phyloP scores from a whole-genome alignment of 2,797 vertebrate species.

The Hapalemur alaotrensis region DNA sequence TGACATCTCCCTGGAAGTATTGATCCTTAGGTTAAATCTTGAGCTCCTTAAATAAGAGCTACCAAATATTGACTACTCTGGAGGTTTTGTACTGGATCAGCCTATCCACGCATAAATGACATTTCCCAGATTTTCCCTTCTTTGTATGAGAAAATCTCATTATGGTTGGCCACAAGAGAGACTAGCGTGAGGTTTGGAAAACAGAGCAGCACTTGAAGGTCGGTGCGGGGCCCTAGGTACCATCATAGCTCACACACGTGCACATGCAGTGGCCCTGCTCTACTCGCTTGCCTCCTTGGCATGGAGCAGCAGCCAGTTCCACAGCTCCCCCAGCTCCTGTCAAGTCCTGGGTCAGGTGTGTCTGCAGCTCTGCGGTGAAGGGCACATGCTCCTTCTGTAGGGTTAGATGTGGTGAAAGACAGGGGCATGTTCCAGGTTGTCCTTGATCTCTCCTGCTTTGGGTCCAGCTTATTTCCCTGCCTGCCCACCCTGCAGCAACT shows the following conservation, averaged over 20 bases:
- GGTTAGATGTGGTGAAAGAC: not conserved
- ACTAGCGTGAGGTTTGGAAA: not conserved
- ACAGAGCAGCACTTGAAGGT: not conserved
- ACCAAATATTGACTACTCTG: not conserved
- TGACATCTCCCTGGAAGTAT: not conserved
- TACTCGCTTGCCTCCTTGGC: not conserved
- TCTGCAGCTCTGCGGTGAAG: accelerated
- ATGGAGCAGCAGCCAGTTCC: not conserved
- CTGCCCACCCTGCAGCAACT: too few species aligned
- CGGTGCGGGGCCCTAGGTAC: accelerated
- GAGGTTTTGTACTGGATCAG: not conserved
- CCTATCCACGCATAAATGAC: not conserved
- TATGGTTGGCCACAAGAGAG: not conserved
- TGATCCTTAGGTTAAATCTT: not conserved
- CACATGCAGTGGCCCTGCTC: not conserved
- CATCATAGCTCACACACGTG: not conserved
- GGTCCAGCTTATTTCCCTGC: not conserved
- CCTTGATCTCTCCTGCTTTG: not conserved
- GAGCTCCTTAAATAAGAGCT: not conserved
- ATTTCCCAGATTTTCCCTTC: not conserved
- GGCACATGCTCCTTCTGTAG: not conserved
- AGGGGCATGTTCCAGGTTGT: not conserved
- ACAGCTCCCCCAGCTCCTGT: not conserved
- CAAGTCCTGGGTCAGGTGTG: not conserved
- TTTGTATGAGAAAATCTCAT: not conserved